Percentiles rank a stretch among this genome's conserved stretches.
Evolutionary conservation across 2,113 vertebrate genomes (phyloP).

Genomic region (Oncorhynchus mykiss): DNA sequence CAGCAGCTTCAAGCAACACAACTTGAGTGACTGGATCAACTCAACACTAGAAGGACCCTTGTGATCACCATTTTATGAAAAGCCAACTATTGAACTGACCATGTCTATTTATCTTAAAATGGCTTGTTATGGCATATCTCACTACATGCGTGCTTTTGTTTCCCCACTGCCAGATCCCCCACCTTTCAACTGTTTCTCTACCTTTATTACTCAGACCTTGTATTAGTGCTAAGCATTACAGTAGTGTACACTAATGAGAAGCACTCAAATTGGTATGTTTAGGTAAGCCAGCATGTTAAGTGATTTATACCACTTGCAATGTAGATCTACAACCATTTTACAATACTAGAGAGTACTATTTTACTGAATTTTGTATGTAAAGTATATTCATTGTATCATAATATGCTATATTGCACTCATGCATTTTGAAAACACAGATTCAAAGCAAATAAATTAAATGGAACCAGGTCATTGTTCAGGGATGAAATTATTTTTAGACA

Average conservation of each 20-base stretch:
- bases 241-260: slow-evolving; percentile 33
- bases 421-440: slow-evolving; percentile 50
- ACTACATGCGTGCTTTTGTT: slow-evolving; percentile 10
- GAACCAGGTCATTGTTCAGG: neutral
- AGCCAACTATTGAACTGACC: slow-evolving; percentile 13
- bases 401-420: slow-evolving; percentile 50
- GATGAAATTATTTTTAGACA: neutral
- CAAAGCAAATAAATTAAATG: slow-evolving; percentile 45
- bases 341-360: slow-evolving; percentile 60
- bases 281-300: slow-evolving; percentile 38
- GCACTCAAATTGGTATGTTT: slow-evolving; percentile 23
- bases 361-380: slow-evolving; percentile 63
- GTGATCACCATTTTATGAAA: slow-evolving; percentile 40
- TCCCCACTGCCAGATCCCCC: neutral
- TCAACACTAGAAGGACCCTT: slow-evolving; percentile 44
- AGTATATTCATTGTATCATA: slow-evolving; percentile 55
- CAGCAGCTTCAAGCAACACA: slow-evolving; percentile 22
- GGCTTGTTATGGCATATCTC: slow-evolving; percentile 38
- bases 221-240: slow-evolving; percentile 27
- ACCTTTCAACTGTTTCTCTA: slow-evolving; percentile 16
- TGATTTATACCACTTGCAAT: slow-evolving; percentile 53
- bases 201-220: slow-evolving; percentile 36
- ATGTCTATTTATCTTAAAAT: slow-evolving; percentile 38
- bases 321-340: slow-evolving; percentile 46
- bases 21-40: slow-evolving; percentile 20